phyloP scores from a whole-genome alignment of 2,888 invertebrate species.

The Pyrocoelia pectoralis region DNA sequence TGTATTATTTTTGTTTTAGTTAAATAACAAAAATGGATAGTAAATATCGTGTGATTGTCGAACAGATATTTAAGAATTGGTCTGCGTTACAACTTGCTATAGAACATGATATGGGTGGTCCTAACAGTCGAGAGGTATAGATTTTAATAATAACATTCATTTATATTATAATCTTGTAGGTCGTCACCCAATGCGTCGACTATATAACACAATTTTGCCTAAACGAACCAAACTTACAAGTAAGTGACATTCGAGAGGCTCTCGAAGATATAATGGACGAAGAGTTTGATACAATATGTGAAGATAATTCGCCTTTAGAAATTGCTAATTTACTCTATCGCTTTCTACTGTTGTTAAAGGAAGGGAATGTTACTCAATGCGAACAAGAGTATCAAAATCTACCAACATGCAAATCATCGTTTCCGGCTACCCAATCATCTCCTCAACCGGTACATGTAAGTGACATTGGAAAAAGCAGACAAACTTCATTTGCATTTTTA shows the following conservation, averaged over 20 bases:
- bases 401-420: constrained; percentile 68
- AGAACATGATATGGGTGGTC: constrained; percentile 77
- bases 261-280: constrained; percentile 77
- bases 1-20: no score
- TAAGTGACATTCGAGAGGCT: constrained; percentile 68
- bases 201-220: constrained; percentile 71
- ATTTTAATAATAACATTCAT: not conserved
- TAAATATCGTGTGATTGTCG: constrained; percentile 68
- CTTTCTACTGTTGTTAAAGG: constrained; percentile 65
- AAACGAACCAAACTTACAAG: constrained; percentile 64
- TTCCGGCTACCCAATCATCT: constrained; percentile 60
- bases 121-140: constrained; percentile 72
- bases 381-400: constrained; percentile 66
- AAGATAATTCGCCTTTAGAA: constrained; percentile 74
- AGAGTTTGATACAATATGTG: constrained; percentile 76
- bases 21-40: constrained; percentile 49
- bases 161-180: constrained; percentile 56
- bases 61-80: constrained; percentile 76
- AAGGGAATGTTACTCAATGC: constrained; percentile 66
- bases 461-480: constrained; percentile 34
- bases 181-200: constrained; percentile 70
- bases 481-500: not conserved
- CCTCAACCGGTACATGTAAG: constrained; percentile 31
- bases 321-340: constrained; percentile 66
- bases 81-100: constrained; percentile 75